Evolutionary conservation across 2,113 vertebrate genomes (phyloP), one percentile per base, ranked within the genome.

Genomic region (Podilymbus podiceps): DNA sequence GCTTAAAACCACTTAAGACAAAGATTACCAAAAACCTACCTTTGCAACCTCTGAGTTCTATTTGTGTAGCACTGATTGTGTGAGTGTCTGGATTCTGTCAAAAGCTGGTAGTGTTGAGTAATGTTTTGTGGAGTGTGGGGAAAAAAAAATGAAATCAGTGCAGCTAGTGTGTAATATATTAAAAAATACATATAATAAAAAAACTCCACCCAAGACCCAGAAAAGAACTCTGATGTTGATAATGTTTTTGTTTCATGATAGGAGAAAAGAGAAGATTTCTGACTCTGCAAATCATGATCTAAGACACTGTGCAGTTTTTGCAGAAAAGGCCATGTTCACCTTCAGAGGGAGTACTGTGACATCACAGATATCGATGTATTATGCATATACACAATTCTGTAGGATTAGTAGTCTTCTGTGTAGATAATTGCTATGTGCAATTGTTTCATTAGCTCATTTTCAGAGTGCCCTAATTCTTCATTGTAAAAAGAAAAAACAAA

Each of bases 161-260:
- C 46, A 53, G 18, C 25, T 92, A 38, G 6, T 55, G 38, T 72
- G 52, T 64, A 78, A 38, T 38, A 38, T 38, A 38, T 38, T 8
- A 38, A 38, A 38, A 38, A 38, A 38, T 38, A 38, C 9, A 38
- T 38, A 38, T 38, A 38, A 38, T 38, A 73, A 60, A 25, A 67
- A 44, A 63, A 66, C 27, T 11, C 9, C 53, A 40, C 20, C 8
- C 21, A 47, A 52, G 63, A 38, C 28, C 14, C 52, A 18, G 38
- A 50, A 17, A 27, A 46, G 2, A 8, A 1, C 1, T 4, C 8
- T 21, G 10, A 1, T 25, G 6, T 2, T 88, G 33, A 52, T 40
- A 62, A 12, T 31, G 56, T 46, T 74, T 64, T 22, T 85, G 21
- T 47, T 87, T 58, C 9, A 3, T 80, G 38, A 18, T 4, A 52